phyloP scores from a whole-genome alignment of 2,888 invertebrate genomes.

The Habrosyne pyritoides region DNA sequence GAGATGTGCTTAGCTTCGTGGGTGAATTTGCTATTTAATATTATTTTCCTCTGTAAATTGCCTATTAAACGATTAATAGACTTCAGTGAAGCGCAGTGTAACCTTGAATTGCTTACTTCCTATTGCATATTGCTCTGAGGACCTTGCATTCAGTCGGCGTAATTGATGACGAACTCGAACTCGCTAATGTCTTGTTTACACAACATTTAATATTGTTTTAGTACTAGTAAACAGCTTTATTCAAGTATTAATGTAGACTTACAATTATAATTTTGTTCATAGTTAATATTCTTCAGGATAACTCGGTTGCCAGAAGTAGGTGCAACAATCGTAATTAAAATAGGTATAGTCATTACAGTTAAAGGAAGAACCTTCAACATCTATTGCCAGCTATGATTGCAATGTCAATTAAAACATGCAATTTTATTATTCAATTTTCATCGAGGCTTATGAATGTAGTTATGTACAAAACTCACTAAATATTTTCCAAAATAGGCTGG shows the following conservation, averaged over 20 bases:
- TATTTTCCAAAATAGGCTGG: neutral
- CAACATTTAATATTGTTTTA: conserved; percentile 33
- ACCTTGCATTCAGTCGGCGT: conserved; percentile 66
- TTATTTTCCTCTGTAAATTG: conserved; percentile 42
- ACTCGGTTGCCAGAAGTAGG: neutral
- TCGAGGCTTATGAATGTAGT: conserved; percentile 8
- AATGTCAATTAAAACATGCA: conserved; percentile 46
- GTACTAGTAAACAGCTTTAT: conserved; percentile 8
- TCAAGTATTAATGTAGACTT: conserved; percentile 2
- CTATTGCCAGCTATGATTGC: conserved; percentile 58
- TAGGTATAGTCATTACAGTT: conserved; percentile 12
- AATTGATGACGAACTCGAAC: conserved; percentile 55
- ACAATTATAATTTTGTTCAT: conserved; percentile 15
- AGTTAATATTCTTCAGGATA: neutral
- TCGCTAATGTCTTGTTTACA: conserved; percentile 51
- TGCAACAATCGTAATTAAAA: neutral
- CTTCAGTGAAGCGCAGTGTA: conserved; percentile 39
- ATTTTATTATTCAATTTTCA: conserved; percentile 5
- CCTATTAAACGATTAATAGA: conserved; percentile 57
- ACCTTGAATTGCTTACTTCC: conserved; percentile 72
- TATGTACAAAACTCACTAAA: conserved; percentile 25
- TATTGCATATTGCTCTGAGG: conserved; percentile 67
- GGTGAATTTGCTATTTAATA: too few species aligned
- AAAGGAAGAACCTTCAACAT: conserved; percentile 74
- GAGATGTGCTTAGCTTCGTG: neutral